Conservation (phyloP, 2,113 vertebrate species). For the Poeciliopsis prolifica region DNA sequence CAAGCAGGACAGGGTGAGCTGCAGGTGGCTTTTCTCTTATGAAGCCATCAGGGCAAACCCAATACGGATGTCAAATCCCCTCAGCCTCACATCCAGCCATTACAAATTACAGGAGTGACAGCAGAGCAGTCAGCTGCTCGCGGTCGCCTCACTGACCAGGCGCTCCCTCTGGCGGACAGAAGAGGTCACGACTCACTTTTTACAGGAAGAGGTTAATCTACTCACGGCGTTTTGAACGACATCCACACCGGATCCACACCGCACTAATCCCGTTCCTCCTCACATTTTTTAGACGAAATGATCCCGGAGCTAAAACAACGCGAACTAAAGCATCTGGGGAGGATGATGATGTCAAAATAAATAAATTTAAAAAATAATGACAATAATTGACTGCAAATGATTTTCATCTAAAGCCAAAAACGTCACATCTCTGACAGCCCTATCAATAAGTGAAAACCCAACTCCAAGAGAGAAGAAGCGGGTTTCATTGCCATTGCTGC, state of each 20-base stretch:
- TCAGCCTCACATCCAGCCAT: background rate
- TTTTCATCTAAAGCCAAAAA: background rate
- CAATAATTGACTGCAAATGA: background rate
- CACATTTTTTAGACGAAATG: background rate
- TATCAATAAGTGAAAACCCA: background rate
- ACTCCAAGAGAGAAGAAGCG: background rate
- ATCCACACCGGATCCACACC: conserved; percentile 49
- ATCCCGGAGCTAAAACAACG: conserved; percentile 8
- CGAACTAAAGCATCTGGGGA: conserved; percentile 20
- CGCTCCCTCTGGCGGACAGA: conserved; percentile 58
- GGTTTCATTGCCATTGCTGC: background rate
- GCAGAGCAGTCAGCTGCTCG: background rate
- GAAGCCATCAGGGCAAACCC: background rate
- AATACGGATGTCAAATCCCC: background rate
- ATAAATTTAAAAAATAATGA: background rate
- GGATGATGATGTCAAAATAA: background rate
- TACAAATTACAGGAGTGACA: background rate
- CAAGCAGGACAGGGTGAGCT: background rate
- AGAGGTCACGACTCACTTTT: background rate
- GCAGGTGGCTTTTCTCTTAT: background rate
- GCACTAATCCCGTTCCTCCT: conserved; percentile 33
- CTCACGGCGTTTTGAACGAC: conserved; percentile 62
- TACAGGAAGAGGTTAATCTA: conserved; percentile 55
- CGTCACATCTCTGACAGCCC: background rate
- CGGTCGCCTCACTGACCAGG: conserved; percentile 11